Evolutionary conservation across 2,797 vertebrate genomes (phyloP).

Genomic region (Cynopterus sphinx): DNA sequence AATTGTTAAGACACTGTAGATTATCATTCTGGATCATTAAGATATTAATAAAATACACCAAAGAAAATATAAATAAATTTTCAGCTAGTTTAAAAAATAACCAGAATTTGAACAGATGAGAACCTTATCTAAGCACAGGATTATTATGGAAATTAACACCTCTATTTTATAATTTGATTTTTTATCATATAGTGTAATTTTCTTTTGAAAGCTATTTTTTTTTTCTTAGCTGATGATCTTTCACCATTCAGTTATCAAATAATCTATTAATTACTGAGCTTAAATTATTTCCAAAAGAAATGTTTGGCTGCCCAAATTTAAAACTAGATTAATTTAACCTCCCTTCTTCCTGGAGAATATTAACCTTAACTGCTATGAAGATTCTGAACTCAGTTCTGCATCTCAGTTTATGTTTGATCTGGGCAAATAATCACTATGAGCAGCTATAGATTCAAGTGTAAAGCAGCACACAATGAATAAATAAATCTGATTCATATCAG

Average conservation of each 20-base stretch:
- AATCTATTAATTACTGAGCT: neutral
- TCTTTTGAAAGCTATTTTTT: neutral
- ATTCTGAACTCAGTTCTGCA: neutral
- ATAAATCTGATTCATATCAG: neutral
- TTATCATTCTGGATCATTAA: neutral
- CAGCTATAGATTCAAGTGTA: neutral
- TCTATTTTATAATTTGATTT: neutral
- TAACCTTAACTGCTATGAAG: neutral
- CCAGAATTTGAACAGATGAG: neutral
- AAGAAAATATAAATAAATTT: slow-evolving; percentile 36
- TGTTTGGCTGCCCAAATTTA: neutral
- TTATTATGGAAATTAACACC: neutral
- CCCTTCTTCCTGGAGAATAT: neutral
- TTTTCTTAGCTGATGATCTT: neutral
- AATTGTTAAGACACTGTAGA: neutral
- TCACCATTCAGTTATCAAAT: neutral
- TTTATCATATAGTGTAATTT: neutral
- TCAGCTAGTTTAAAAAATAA: neutral
- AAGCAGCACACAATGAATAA: neutral
- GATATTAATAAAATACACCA: neutral
- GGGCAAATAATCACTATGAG: neutral
- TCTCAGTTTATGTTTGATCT: neutral
- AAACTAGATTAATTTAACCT: neutral
- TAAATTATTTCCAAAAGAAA: slow-evolving; percentile 15
- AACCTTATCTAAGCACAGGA: neutral